Evolutionary conservation across 2,113 vertebrate genomes (phyloP).

Genomic region (Coracopsis vasa): DNA sequence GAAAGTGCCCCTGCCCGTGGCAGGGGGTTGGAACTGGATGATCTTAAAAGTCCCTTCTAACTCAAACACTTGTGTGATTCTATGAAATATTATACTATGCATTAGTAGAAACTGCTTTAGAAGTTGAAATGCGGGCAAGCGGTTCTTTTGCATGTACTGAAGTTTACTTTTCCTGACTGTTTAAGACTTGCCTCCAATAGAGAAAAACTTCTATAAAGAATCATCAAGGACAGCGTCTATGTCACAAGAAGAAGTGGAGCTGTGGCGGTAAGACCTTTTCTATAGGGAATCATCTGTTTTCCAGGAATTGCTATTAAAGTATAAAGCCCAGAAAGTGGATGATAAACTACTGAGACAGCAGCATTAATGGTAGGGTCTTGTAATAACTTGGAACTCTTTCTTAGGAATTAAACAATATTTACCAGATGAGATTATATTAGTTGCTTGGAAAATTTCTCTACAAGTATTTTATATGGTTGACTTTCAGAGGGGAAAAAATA

Average conservation of each 20-base stretch:
- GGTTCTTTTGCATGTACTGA: background rate
- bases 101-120: background rate
- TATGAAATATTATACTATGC: background rate
- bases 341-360: background rate
- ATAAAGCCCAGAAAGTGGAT: background rate
- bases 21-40: background rate
- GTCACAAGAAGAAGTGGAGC: constrained; percentile 78
- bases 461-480: background rate
- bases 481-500: background rate
- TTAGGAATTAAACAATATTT: background rate
- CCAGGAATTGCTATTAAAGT: background rate
- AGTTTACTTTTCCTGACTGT: background rate
- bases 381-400: background rate
- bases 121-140: background rate
- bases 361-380: background rate
- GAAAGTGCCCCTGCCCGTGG: background rate
- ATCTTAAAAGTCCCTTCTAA: background rate
- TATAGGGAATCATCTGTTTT: background rate
- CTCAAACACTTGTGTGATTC: background rate
- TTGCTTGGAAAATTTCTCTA: background rate
- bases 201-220: constrained; percentile 91
- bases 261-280: constrained; percentile 83
- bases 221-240: constrained; percentile 76
- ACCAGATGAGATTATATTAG: background rate
- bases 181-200: constrained; percentile 85